Conservation (phyloP, 2,888 invertebrate genomes). For the Colostygia pectinataria region DNA sequence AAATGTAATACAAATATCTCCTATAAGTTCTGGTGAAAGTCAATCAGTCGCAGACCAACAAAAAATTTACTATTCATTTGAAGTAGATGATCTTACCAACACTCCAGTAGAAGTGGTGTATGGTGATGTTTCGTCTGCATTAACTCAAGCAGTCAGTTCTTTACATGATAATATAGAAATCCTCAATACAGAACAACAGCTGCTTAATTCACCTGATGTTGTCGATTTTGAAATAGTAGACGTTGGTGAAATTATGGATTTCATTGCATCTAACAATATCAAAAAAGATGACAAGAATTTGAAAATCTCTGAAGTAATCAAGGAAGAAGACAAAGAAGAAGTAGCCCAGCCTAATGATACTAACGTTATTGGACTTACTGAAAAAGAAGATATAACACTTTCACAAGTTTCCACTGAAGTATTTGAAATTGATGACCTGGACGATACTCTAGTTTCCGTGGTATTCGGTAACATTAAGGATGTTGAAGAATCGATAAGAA, state of each 20-base stretch:
- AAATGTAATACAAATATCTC: conserved; percentile 1
- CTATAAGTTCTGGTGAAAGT: conserved; percentile 17
- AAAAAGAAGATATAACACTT: conserved; percentile 1
- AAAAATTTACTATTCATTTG: conserved; percentile 47
- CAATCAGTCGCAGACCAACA: conserved; percentile 14
- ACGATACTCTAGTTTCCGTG: conserved; percentile 54
- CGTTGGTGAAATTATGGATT: conserved; percentile 26
- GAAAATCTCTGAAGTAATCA: background rate
- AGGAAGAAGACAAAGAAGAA: conserved; percentile 4
- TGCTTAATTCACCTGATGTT: conserved; percentile 11
- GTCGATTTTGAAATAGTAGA: conserved; percentile 34
- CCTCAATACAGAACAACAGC: background rate
- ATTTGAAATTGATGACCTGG: conserved; percentile 47
- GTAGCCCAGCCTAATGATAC: background rate
- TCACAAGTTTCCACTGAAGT: conserved; percentile 1
- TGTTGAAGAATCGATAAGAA: conserved; percentile 42
- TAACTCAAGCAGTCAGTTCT: conserved; percentile 25
- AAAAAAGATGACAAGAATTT: background rate
- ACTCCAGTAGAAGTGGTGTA: conserved; percentile 49
- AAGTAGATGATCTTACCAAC: conserved; percentile 54
- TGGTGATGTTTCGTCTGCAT: conserved; percentile 38
- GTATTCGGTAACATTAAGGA: conserved; percentile 56
- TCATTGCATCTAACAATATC: conserved; percentile 8
- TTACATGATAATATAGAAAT: background rate
- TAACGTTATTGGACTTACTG: background rate